A percentile compares a stretch with the other conserved stretches of the same genome.
These are phyloP conservation scores for Melanotaenia parkinsoni DNA, from an alignment of 2,797 vertebrate species.

Conservation along the genomic window DNA sequence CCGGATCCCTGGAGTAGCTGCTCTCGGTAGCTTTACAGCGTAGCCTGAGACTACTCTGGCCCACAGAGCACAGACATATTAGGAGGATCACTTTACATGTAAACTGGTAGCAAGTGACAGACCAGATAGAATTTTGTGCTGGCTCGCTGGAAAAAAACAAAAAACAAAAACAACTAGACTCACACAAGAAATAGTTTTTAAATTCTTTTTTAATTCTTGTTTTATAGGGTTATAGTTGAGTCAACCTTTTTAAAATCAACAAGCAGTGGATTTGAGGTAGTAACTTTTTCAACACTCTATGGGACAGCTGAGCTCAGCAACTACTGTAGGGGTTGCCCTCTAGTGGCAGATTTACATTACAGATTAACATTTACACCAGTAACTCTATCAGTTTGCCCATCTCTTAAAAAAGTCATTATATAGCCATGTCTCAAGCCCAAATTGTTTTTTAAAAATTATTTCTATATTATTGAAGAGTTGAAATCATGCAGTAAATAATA, in stretches of 20 bases:
- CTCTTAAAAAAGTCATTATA: neutral
- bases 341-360: constrained; percentile 53
- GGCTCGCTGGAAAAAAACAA: constrained; percentile 30
- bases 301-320: constrained; percentile 54
- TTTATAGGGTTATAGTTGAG: constrained; percentile 36
- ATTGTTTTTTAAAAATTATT: neutral
- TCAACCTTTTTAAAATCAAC: constrained; percentile 54
- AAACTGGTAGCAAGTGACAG: constrained; percentile 60
- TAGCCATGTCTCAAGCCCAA: neutral
- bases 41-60: constrained; percentile 65
- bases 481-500: too few species aligned
- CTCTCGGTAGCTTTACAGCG: constrained; percentile 64
- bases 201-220: constrained; percentile 30
- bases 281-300: constrained; percentile 34
- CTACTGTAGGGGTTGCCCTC: constrained; percentile 54
- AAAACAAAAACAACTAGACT: neutral
- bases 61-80: constrained; percentile 48
- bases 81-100: constrained; percentile 66
- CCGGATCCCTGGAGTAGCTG: constrained; percentile 64
- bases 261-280: constrained; percentile 32
- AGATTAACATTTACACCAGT: neutral
- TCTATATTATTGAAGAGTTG: neutral
- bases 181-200: constrained; percentile 34
- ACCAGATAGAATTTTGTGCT: constrained; percentile 34
- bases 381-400: neutral